These are phyloP conservation scores for Casuarius casuarius DNA, from an alignment of 2,113 vertebrate genomes.

Conservation along the genomic window DNA sequence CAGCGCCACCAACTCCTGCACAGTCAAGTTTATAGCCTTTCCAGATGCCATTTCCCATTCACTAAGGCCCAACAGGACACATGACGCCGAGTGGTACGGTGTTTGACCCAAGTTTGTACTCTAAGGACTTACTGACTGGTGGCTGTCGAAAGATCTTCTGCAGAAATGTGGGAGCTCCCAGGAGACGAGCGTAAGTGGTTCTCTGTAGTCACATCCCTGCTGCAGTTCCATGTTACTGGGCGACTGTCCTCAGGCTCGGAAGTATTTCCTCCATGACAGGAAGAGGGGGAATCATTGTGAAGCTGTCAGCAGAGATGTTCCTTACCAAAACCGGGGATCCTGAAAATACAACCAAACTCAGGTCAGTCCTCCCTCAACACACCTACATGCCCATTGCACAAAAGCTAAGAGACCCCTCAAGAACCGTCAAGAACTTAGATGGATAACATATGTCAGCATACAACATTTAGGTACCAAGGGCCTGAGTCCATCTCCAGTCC, in stretches of 20 bases:
- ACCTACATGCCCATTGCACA: neutral
- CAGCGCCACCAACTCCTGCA: neutral
- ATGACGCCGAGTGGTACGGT: neutral
- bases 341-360: neutral
- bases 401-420: neutral
- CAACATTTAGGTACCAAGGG: neutral
- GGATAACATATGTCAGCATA: neutral
- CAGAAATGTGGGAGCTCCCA: neutral
- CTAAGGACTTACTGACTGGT: neutral
- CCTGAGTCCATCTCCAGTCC: neutral
- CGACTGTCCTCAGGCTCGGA: neutral
- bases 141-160: neutral
- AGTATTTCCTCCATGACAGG: neutral
- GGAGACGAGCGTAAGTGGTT: neutral
- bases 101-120: neutral
- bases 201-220: neutral
- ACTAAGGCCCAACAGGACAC: neutral
- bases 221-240: neutral
- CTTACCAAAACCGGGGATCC: neutral
- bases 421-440: neutral
- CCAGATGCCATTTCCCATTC: neutral
- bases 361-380: neutral
- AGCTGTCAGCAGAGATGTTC: neutral
- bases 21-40: neutral
- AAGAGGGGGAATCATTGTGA: neutral